Base-by-base conservation (phyloP, 1,140 invertebrate genomes). In the Mycetomoellerius zeteki region DNA sequence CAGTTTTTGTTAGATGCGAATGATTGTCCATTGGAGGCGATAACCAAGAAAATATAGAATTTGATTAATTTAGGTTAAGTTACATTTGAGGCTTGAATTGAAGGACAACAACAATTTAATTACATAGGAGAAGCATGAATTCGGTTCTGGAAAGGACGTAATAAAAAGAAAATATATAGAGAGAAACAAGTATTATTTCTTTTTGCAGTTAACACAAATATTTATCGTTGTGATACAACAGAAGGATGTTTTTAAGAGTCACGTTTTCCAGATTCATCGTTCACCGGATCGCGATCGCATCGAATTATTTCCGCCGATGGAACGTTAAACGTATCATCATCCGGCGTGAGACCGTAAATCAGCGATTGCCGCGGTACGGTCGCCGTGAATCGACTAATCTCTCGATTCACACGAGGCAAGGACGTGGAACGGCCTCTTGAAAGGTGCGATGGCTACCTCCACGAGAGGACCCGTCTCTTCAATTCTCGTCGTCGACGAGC, bases 371-470 rank as follows among this genome's bases (percentile, higher is more conserved):
- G 77, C 77, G 62, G 76, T 50, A 60, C 86, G 54, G 87, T 87
- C 77, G 81, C 56, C 76, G 76, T 86, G 88, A 86, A 88, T 90
- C 89, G 88, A 78, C 89, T 90, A 90, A 90, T 90, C 89, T 88
- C 43, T 16, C 89, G 89, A 90, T 90, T 90, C 89, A 90, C 86
- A 90, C 86, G 89, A 90, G 71, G 89, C 89, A 90, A 90, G 89
- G 89, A 90, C 88, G 89, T 88, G 89, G 89, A 90, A 90, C 89
- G 86, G 86, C 86, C 86, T 86, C 77, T 89, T 89, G 89, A 90
- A 86, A 90, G 89, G 54, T 89, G 78, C 87, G 76, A 88, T 69
- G 84, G 21, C 84, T 86, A 65, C 77, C 58, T 37, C 60, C 54
- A 65, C 62, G 43, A 65, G 72, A 75, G 67, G 60, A 60, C 60